Percentiles rank a stretch among this genome's conserved stretches.
These are phyloP conservation scores for Hirtodrosophila histrioides DNA, from an alignment of 2,888 invertebrate species.

Conservation along the genomic window DNA sequence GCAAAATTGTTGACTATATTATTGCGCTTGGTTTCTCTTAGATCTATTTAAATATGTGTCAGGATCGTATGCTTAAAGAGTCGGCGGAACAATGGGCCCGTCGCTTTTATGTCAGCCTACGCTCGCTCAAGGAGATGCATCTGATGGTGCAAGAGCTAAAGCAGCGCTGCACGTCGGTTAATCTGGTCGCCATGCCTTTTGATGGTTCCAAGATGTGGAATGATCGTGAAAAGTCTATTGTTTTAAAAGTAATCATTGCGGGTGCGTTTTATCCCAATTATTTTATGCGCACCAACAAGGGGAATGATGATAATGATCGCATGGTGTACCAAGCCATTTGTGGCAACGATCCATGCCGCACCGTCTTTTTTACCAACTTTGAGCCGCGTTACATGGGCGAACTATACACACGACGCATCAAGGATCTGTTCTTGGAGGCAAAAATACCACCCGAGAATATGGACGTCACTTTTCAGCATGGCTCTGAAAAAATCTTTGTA, in stretches of 20 bases:
- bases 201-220: slow-evolving; percentile 80
- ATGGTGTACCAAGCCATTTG: slow-evolving; percentile 88
- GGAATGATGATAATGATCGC: slow-evolving; percentile 87
- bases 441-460: slow-evolving; percentile 82
- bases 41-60: slow-evolving; percentile 89
- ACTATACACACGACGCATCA: slow-evolving; percentile 88
- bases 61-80: slow-evolving; percentile 86
- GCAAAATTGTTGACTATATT: background rate
- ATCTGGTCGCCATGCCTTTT: slow-evolving; percentile 84
- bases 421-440: slow-evolving; percentile 86
- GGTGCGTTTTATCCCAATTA: slow-evolving; percentile 96
- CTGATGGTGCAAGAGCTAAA: slow-evolving; percentile 89
- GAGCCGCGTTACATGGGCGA: slow-evolving; percentile 88
- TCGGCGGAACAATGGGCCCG: slow-evolving; percentile 88
- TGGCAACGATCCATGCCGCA: slow-evolving; percentile 91
- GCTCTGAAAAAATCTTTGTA: slow-evolving; percentile 88
- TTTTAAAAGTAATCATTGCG: slow-evolving; percentile 87
- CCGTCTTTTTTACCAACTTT: slow-evolving; percentile 88
- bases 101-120: slow-evolving; percentile 88
- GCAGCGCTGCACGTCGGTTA: slow-evolving; percentile 86
- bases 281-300: slow-evolving; percentile 87
- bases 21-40: slow-evolving; percentile 71
- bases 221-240: slow-evolving; percentile 86
- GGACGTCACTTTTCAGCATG: slow-evolving; percentile 83
- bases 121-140: slow-evolving; percentile 90